phyloP scores from a whole-genome alignment of 2,113 vertebrate species.

The Gavialis gangeticus region DNA sequence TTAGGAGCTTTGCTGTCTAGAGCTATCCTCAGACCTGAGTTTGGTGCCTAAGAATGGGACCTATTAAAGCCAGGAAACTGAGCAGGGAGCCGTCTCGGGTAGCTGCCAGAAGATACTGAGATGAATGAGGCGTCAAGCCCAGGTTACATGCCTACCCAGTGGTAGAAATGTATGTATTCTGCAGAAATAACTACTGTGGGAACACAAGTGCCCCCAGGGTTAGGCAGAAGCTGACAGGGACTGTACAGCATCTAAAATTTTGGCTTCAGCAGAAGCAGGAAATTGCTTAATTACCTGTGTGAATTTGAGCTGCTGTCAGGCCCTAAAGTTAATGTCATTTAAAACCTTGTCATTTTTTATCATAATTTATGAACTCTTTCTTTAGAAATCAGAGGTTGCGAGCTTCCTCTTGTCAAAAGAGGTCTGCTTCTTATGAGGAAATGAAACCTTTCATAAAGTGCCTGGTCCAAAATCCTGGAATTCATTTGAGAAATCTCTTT shows the following conservation, averaged over 20 bases:
- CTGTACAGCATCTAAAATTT: not conserved
- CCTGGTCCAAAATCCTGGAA: not conserved
- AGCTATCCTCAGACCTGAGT: not conserved
- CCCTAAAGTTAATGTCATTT: not conserved
- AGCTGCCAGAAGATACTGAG: not conserved
- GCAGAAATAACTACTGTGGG: not conserved
- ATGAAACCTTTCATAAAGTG: not conserved
- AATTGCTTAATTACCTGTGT: not conserved
- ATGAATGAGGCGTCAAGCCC: not conserved
- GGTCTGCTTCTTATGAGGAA: too few relatives aligned
- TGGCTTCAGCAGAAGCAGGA: not conserved
- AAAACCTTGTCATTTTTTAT: not conserved
- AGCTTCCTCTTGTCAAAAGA: not conserved
- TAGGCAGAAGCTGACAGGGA: not conserved
- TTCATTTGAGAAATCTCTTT: not conserved
- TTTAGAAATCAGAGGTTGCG: accelerated
- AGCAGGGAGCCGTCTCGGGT: accelerated
- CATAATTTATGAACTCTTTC: not conserved
- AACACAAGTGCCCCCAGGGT: not conserved
- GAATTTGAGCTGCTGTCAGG: not conserved
- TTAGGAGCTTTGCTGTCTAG: not conserved
- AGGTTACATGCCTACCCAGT: not conserved
- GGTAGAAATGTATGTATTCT: too few relatives aligned
- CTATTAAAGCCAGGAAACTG: not conserved
- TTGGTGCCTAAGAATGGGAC: not conserved